phyloP scores from a whole-genome alignment of 2,113 vertebrate genomes.

The Pleuronectes platessa region DNA sequence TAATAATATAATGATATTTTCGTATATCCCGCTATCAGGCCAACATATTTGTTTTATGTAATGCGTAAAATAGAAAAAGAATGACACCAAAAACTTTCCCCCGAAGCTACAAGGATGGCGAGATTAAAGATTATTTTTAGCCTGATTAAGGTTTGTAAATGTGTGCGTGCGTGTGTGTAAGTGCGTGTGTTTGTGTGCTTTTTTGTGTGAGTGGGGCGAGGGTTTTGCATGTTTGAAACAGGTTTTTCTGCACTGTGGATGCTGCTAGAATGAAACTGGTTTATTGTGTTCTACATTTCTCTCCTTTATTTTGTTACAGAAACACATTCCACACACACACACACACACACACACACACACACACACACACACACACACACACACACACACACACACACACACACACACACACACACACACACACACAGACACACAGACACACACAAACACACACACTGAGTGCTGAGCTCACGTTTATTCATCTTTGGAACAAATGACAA shows the following conservation, averaged over 20 bases:
- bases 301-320: conserved; percentile 15
- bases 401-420: too few species aligned
- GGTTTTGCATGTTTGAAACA: too few species aligned
- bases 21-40: too few species aligned
- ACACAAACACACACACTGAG: not conserved
- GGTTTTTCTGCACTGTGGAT: too few species aligned
- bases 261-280: conserved; percentile 34
- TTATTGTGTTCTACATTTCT: conserved; percentile 40
- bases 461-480: not conserved
- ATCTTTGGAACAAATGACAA: not conserved
- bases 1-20: too few species aligned
- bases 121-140: conserved; percentile 34
- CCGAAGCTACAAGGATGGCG: conserved; percentile 2
- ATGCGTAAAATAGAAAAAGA: not conserved
- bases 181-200: not conserved
- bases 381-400: too few species aligned
- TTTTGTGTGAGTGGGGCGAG: not conserved
- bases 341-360: too few species aligned
- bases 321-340: not conserved
- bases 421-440: too few species aligned
- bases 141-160: conserved; percentile 11
- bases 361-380: too few species aligned
- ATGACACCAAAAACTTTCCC: not conserved
- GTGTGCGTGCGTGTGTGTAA: conserved; percentile 1
- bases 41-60: not conserved